Evolutionary conservation across 2,113 vertebrate genomes (phyloP), one percentile per base, ranked within the genome.

Genomic region (Ceyx melanurus): DNA sequence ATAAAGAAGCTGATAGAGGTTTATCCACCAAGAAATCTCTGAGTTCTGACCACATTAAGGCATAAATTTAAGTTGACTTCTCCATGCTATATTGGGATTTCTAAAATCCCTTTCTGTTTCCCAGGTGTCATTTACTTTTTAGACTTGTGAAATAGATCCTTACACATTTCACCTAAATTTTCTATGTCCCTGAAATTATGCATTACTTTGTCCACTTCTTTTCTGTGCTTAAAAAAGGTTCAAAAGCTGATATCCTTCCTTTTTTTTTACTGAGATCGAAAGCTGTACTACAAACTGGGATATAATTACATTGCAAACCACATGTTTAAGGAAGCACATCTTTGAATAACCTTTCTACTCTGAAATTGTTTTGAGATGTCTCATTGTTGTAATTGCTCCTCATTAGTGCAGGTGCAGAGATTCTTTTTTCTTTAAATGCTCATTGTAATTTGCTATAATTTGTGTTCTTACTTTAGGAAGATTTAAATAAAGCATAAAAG

Each of bases 301-400:
- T 91, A 74, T 86, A 91, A 86, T 86, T 89, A 94, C n/a, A 35
- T 3, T 48, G 84, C 86, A 75, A 94, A 95, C 88, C 35, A 0
- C 79, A 65, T 81, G 93, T 93, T 92, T 93, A 64, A 85, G 87
- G 83, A 90, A 95, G 77, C 35, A 22, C 77, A 80, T 76, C 77
- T 92, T 29, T 87, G 82, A 93, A 81, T 78, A 94, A 86, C 84
- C 67, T 76, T 93, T 82, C 90, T 42, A 57, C 89, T 94, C 88
- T 73, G 79, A 71, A 97, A 95, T 76, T 78, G 93, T 78, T 94
- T 97, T 82, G 88, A 88, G 94, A 94, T 91, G 88, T 71, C 86
- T 96, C 88, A 84, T 87, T 88, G 82, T 82, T 95, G 82, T 94
- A 95, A 96, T 95, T 93, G 89, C 86, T 78, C 29, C 85, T 94